phyloP scores from a whole-genome alignment of 2,113 vertebrate genomes.

The Antechinus flavipes region DNA sequence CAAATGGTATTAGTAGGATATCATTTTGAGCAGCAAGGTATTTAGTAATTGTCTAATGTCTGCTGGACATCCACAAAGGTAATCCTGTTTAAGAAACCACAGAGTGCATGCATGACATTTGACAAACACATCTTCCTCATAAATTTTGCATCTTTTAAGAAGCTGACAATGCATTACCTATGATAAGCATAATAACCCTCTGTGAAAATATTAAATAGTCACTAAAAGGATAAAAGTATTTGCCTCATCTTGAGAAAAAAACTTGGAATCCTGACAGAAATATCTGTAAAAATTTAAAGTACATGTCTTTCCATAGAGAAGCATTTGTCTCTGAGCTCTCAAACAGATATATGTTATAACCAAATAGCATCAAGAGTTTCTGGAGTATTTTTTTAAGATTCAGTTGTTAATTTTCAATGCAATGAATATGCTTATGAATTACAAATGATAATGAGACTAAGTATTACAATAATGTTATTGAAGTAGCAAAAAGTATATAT shows the following conservation, averaged over 20 bases:
- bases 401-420: not conserved
- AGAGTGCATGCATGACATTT: constrained; percentile 6
- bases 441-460: not conserved
- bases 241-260: constrained; percentile 53
- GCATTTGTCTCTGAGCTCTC: not conserved
- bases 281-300: constrained; percentile 47
- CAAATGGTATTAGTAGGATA: constrained; percentile 69
- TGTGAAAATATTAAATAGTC: constrained; percentile 57
- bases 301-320: not conserved
- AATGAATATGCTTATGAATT: not conserved
- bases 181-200: constrained; percentile 55
- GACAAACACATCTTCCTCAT: constrained; percentile 62
- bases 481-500: not conserved
- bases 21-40: constrained; percentile 60
- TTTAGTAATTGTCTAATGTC: constrained; percentile 65
- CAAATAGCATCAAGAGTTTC: constrained; percentile 6
- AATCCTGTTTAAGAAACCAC: constrained; percentile 50
- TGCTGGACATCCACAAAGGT: constrained; percentile 72
- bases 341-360: not conserved
- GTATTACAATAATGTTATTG: not conserved
- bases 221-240: constrained; percentile 57
- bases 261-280: constrained; percentile 30
- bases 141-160: constrained; percentile 52
- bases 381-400: not conserved
- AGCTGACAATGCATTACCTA: constrained; percentile 36